Base-by-base conservation (phyloP, 2,888 invertebrate genomes). In the Acanthopleura granulata region DNA sequence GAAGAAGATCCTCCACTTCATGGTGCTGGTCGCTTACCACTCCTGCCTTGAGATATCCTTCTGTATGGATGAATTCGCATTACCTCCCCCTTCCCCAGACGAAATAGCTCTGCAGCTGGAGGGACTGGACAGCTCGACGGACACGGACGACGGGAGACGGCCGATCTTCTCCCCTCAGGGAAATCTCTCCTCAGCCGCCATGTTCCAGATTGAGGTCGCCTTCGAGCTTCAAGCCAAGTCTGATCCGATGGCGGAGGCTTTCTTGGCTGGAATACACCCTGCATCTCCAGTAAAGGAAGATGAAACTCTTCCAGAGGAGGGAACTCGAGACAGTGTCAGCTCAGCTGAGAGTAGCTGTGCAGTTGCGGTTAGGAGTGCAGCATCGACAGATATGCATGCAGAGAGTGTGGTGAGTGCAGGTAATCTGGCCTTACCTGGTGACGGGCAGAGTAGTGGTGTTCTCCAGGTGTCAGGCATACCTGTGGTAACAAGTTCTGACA, bases 1-100 rank as follows among this genome's bases (percentile, higher is more conserved):
- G 0, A 98, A 98, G 89, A 94, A 93, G 84, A 95, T 97, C 0
- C 93, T 95, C 0, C 94, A 94, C 72, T 94, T 95, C 86, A 93
- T 97, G 92, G 92, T 97, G 0, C 95, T 95, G 77, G 94, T 95
- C 0, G 93, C 94, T 57, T 98, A 98, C 90, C 98, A 98, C 84
- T 96, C 97, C 94, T 93, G 95, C 72, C 91, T 98, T 66, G 99
- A 99, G 90, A 94, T 95, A 85, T 95, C 97, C 0, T 98, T 97
- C 90, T 91, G 96, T 62, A 93, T 97, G 91, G 96, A 96, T 79
- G 96, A 96, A 88, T 96, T 95, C 83, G 96, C 95, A 0, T 92
- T 93, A 84, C 95, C 95, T 0, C 94, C 95, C 0, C 80, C 84
- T 0, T 75, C 77, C n/a, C 81, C 83, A 9, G 83, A 83, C 29